Percentiles rank a stretch among this genome's conserved stretches.
These are phyloP conservation scores for Marisa cornuarietis DNA, from an alignment of 1,140 invertebrate genomes.

Conservation along the genomic window DNA sequence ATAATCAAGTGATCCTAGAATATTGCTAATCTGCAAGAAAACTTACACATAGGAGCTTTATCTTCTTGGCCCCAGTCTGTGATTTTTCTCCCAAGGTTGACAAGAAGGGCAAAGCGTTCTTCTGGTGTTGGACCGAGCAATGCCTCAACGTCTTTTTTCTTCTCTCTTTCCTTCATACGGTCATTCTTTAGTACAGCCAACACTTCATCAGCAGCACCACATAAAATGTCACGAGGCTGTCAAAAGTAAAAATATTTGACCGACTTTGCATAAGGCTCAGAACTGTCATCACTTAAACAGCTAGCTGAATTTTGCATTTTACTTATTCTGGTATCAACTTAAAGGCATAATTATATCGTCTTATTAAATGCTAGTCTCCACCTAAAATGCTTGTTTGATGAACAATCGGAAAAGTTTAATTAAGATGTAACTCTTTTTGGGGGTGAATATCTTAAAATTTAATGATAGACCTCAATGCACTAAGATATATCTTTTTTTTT, in stretches of 20 bases:
- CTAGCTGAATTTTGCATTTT: too few species aligned
- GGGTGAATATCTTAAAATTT: too few species aligned
- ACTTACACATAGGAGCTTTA: constrained; percentile 71
- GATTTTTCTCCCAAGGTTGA: constrained; percentile 98
- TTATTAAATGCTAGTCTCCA: too few species aligned
- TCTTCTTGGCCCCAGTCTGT: constrained; percentile 95
- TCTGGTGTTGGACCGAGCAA: constrained; percentile 88
- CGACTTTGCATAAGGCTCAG: neutral
- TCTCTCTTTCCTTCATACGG: constrained; percentile 90
- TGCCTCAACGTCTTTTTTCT: constrained; percentile 88
- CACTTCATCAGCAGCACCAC: constrained; percentile 98
- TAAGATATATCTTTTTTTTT: too few species aligned
- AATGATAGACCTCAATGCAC: too few species aligned
- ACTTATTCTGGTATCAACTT: too few species aligned
- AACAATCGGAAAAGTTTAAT: too few species aligned
- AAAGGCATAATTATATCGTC: too few species aligned
- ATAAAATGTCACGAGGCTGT: constrained; percentile 90
- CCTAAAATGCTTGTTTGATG: too few species aligned
- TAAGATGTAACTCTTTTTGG: too few species aligned
- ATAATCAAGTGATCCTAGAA: too few species aligned
- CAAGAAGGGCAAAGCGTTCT: constrained; percentile 92
- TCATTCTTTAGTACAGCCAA: constrained; percentile 95
- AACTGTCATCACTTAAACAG: too few species aligned
- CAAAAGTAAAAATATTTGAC: constrained; percentile 34
- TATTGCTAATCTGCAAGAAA: neutral